Evolutionary conservation across 2,888 invertebrate genomes (phyloP), one percentile per base, ranked within the genome.

Genomic region (Abrostola tripartita): DNA sequence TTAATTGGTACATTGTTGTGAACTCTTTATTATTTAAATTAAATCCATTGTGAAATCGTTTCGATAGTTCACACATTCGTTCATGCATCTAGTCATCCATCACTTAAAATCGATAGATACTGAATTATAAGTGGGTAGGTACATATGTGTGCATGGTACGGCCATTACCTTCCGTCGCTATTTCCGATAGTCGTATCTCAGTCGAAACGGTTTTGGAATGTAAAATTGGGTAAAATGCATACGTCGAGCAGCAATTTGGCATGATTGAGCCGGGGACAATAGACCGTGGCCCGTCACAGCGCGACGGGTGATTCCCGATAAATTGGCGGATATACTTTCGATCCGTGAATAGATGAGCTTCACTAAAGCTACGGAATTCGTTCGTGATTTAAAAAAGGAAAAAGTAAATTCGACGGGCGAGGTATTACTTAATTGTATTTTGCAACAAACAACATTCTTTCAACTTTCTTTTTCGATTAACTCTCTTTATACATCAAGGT

Each of bases 161-260:
- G 66, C 67, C 47, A 76, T 78, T 71, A 75, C 62, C 55, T 74
- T 74, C 78, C 68, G 76, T 66, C 65, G 72, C 79, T 82, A 84
- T 85, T 83, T 86, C 82, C 85, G 83, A 85, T 82, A 61, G 65
- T 72, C 76, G 74, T 79, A 79, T 70, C 76, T 78, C 76, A 80
- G 65, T 65, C 67, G 67, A 71, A 65, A 72, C 71, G 67, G 36
- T 50, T 67, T 71, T 52, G 83, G 85, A 89, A 90, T 90, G 88
- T 88, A 85, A 90, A 92, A 89, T 88, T 80, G 85, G 87, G 86
- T 88, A 87, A 89, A 90, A 89, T 86, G 85, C 87, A 87, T 84
- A 76, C 83, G 82, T 80, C 76, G 79, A 68, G 63, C 75, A 84
- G 86, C 90, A 88, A 91, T 91, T 91, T 88, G 84, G 82, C 85